Evolutionary conservation across 2,113 vertebrate genomes (phyloP), one percentile per base, ranked within the genome.

Genomic region (Ranitomeya variabilis): DNA sequence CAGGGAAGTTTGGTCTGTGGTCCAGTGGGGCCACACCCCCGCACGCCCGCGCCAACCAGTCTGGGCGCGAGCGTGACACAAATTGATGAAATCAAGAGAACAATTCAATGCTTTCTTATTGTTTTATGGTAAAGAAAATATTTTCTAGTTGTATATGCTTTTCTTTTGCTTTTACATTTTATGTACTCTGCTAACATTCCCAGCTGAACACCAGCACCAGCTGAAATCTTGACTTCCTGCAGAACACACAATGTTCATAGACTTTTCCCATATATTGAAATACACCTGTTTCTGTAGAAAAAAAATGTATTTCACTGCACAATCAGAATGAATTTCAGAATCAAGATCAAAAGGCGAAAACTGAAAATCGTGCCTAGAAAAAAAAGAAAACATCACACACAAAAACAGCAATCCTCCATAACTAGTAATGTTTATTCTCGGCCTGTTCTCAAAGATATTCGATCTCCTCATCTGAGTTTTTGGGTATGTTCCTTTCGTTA

Each of bases 251-350:
- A 54, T 59, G 79, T 37, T 73, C 74, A 82, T 82, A 82, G 79
- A 74, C 62, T 82, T 45, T 88, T 88, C 19, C 62, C 26, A 83
- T 55, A 51, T 55, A 88, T n/a, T 18, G 79, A 82, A 88, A 79
- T 45, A 52, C 57, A 87, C 78, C 60, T 57, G 64, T 71, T 55
- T 15, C 64, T 16, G 62, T 69, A 80, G 60, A 87, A 71, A 23
- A 74, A 11, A 74, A 74, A 74, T 84, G 45, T 77, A 64, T 83
- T 83, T 88, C 55, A 59, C 23, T 83, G 59, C 45, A 31, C 69
- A 64, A 83, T 76, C 16, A 66, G 69, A 45, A 74, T 78, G 87
- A 76, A 84, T 77, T 88, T 84, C 59, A 84, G 80, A 81, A 88
- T 66, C 71, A 74, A 88, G 69, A 83, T 78, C 69, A 87, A 83